Conservation (phyloP, 2,797 vertebrate species). For the Poecilia gillii region DNA sequence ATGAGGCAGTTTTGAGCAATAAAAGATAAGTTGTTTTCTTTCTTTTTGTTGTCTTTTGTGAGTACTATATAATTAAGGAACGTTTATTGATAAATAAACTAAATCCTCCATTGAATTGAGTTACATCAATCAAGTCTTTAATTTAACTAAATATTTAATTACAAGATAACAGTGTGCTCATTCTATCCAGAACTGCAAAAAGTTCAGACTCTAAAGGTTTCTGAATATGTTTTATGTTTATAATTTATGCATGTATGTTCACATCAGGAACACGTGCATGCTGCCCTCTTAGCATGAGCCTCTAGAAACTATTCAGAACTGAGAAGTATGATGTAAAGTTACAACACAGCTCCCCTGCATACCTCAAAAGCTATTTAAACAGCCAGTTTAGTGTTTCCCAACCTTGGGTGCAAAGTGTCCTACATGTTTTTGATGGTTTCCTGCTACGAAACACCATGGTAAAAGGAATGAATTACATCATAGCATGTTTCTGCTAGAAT, state of each 20-base stretch:
- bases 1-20: neutral
- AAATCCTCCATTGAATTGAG: neutral
- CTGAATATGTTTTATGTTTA: neutral
- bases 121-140: neutral
- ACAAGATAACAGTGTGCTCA: neutral
- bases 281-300: neutral
- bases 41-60: neutral
- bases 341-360: neutral
- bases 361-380: neutral
- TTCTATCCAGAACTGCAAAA: neutral
- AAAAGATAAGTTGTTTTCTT: neutral
- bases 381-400: slow-evolving; percentile 4
- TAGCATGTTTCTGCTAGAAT: neutral
- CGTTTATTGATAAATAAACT: neutral
- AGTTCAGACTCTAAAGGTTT: neutral
- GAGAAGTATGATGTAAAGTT: neutral
- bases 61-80: neutral
- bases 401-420: neutral
- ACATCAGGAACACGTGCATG: neutral
- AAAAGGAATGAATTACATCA: neutral
- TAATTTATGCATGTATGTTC: neutral
- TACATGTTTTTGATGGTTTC: neutral
- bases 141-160: neutral
- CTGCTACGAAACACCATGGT: neutral
- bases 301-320: neutral